Conservation (phyloP, 2,797 vertebrate species). For the Brachyalestes nurse region DNA sequence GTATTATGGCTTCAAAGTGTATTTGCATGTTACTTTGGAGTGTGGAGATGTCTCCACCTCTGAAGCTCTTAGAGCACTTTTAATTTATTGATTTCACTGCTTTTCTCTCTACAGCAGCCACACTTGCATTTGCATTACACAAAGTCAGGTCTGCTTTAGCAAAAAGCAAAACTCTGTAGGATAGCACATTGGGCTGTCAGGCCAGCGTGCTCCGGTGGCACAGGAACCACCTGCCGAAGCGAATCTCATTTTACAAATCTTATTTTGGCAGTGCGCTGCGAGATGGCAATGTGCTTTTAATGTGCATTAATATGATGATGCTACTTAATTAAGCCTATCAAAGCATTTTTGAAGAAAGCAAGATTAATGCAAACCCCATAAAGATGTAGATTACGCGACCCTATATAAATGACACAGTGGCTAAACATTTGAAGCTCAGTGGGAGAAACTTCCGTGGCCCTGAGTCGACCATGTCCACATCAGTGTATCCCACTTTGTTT, state of each 20-base stretch:
- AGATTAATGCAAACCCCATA: constrained; percentile 10
- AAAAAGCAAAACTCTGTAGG: constrained; percentile 56
- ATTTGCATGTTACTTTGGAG: constrained; percentile 73
- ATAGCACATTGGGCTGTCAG: constrained; percentile 39
- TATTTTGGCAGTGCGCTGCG: constrained; percentile 9
- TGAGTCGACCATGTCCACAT: background rate
- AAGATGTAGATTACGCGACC: background rate
- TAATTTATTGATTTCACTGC: constrained; percentile 72
- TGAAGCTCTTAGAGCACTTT: constrained; percentile 68
- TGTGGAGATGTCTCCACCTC: constrained; percentile 61
- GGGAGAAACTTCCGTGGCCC: constrained; percentile 12
- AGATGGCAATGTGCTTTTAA: constrained; percentile 4
- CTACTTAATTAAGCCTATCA: constrained; percentile 18
- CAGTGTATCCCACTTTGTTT: constrained; percentile 28
- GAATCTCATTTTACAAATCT: constrained; percentile 18
- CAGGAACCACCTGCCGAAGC: constrained; percentile 27
- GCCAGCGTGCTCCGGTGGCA: constrained; percentile 20
- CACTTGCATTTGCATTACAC: constrained; percentile 50
- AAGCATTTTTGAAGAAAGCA: constrained; percentile 4
- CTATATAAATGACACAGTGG: constrained; percentile 6
- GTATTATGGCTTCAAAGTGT: constrained; percentile 64
- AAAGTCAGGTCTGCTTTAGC: constrained; percentile 47
- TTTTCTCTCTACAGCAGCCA: constrained; percentile 43
- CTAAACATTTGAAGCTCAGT: background rate
- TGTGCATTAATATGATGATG: background rate